phyloP scores from a whole-genome alignment of 2,113 vertebrate species.

The Scartelaos histophorus region DNA sequence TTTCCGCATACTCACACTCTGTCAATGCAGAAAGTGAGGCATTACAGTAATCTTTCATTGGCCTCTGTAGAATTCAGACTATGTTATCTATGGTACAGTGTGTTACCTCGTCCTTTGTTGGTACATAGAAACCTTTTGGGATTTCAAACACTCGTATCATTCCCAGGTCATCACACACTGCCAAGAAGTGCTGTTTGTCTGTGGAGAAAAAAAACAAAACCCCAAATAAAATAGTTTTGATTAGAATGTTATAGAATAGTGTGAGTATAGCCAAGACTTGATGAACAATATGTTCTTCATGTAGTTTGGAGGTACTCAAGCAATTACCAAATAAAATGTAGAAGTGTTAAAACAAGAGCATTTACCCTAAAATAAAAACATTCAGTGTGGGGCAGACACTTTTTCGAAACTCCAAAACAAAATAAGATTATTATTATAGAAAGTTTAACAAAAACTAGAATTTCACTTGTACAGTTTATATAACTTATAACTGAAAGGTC shows the following conservation, averaged over 20 bases:
- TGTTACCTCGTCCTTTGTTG: conserved; percentile 83
- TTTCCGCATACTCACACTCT: conserved; percentile 73
- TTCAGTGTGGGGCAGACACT: not conserved
- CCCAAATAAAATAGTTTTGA: conserved; percentile 15
- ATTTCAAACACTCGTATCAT: conserved; percentile 85
- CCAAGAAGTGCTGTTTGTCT: conserved; percentile 88
- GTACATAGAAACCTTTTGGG: conserved; percentile 76
- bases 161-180: conserved; percentile 83
- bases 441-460: no score
- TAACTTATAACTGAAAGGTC: no score
- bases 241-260: no score
- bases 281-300: not conserved
- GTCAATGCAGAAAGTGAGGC: conserved; percentile 22
- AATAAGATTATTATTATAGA: no score
- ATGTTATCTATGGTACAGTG: not conserved
- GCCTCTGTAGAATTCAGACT: not conserved
- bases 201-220: not conserved
- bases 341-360: not conserved
- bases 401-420: not conserved
- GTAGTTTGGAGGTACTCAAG: not conserved
- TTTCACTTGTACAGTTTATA: no score
- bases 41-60: not conserved
- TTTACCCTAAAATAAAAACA: not conserved
- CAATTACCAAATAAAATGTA: not conserved
- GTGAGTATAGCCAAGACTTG: not conserved